Percentiles rank a stretch among this genome's conserved stretches.
Conservation (phyloP, 2,888 invertebrate species). For the Calameuta idolon region DNA sequence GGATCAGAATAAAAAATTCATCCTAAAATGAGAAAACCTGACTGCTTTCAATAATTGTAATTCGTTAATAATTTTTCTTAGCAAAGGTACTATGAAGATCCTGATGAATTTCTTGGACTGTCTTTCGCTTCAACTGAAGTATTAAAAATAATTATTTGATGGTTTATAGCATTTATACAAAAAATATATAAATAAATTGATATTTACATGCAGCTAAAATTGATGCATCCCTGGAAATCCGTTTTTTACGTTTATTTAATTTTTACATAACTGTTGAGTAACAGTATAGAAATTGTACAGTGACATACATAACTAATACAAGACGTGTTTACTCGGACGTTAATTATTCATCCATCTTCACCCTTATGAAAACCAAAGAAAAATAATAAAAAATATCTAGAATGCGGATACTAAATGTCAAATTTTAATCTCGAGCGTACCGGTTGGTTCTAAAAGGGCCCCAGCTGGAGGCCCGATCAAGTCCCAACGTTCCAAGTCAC, state of each 20-base stretch:
- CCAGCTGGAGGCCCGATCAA: conserved; percentile 1
- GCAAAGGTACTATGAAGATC: not conserved
- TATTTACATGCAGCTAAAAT: not conserved
- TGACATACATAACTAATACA: not conserved
- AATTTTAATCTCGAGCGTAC: not conserved
- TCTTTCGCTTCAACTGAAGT: not conserved
- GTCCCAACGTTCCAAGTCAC: conserved; percentile 29
- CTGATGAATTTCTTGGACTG: not conserved
- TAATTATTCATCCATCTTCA: conserved; percentile 14
- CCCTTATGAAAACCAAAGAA: not conserved
- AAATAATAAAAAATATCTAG: not conserved
- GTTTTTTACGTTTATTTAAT: not conserved
- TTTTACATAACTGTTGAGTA: not conserved
- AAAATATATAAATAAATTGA: not conserved
- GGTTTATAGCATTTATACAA: too few relatives aligned
- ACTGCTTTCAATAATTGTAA: not conserved
- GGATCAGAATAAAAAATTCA: not conserved
- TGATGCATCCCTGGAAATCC: not conserved
- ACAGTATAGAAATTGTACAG: not conserved
- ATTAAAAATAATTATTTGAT: not conserved
- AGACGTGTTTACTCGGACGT: not conserved
- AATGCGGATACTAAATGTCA: not conserved
- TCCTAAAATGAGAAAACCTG: not conserved
- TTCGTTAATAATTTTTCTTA: not conserved
- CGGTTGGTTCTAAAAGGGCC: not conserved